A percentile compares a stretch with the other conserved stretches of the same genome.
These are phyloP conservation scores for Pimephales promelas DNA, from an alignment of 2,113 vertebrate genomes.

Conservation along the genomic window DNA sequence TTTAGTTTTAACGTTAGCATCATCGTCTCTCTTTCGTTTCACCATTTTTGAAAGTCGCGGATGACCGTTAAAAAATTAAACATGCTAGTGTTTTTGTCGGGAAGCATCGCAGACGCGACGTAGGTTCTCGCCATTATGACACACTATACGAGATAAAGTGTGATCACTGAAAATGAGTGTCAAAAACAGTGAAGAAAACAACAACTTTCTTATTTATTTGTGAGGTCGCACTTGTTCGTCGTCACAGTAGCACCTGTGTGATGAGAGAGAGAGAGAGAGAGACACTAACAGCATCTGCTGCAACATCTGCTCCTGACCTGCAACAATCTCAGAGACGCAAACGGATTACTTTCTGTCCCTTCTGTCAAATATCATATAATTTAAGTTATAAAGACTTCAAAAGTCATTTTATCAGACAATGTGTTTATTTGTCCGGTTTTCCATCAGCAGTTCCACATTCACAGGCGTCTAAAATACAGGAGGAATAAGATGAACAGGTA, in stretches of 20 bases:
- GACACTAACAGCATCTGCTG: conserved; percentile 18
- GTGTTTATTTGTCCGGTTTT: neutral
- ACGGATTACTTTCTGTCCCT: neutral
- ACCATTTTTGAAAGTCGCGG: too few relatives aligned
- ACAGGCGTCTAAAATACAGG: neutral
- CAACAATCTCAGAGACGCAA: neutral
- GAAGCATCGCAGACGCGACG: too few relatives aligned
- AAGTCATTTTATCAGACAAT: neutral
- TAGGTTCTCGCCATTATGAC: too few relatives aligned
- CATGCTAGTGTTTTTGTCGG: too few relatives aligned
- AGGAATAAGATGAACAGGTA: neutral
- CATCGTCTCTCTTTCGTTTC: too few relatives aligned
- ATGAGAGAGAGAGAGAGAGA: neutral
- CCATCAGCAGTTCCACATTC: neutral
- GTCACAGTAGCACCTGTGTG: conserved; percentile 29
- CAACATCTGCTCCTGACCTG: conserved; percentile 37
- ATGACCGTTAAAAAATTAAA: too few relatives aligned
- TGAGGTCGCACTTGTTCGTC: conserved; percentile 22
- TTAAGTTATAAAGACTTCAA: neutral
- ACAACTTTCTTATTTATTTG: conserved; percentile 21
- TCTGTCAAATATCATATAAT: neutral
- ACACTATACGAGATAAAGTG: too few relatives aligned
- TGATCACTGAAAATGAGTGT: too few relatives aligned
- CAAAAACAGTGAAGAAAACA: neutral
- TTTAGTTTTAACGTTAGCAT: too few relatives aligned